Evolutionary conservation across 2,113 vertebrate species (phyloP).

Genomic region (Microcebus griseorufus): DNA sequence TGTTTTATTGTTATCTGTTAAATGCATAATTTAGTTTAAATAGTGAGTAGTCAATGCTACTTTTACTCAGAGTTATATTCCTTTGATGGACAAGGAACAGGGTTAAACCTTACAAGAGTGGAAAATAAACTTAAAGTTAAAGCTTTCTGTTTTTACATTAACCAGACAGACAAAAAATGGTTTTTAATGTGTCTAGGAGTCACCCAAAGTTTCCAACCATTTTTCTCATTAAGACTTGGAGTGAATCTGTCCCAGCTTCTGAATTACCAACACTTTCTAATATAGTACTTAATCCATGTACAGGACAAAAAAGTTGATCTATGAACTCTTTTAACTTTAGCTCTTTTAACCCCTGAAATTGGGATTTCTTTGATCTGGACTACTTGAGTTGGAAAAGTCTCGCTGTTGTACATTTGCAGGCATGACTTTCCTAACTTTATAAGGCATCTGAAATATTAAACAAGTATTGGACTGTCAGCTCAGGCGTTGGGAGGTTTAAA

Average conservation of each 20-base stretch:
- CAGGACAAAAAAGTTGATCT: neutral
- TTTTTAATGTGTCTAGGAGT: neutral
- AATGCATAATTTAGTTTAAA: neutral
- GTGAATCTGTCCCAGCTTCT: neutral
- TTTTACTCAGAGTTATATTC: neutral
- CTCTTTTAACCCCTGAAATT: neutral
- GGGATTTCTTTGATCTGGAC: neutral
- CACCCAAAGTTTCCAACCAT: neutral
- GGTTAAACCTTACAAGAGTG: neutral
- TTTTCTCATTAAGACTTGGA: neutral
- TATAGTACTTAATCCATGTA: neutral
- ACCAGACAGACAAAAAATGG: neutral
- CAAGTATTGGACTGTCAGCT: neutral
- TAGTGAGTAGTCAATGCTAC: neutral
- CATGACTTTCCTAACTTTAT: neutral
- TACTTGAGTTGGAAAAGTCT: neutral
- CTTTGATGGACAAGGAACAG: neutral
- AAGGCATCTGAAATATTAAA: neutral
- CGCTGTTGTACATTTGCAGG: neutral
- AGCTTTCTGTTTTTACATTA: neutral
- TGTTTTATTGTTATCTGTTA: neutral
- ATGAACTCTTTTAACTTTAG: neutral
- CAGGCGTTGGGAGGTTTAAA: neutral
- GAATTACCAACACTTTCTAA: neutral
- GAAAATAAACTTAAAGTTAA: neutral